Evolutionary conservation across 1,140 invertebrate species (phyloP).

Genomic region (Drosophila fuyamai): DNA sequence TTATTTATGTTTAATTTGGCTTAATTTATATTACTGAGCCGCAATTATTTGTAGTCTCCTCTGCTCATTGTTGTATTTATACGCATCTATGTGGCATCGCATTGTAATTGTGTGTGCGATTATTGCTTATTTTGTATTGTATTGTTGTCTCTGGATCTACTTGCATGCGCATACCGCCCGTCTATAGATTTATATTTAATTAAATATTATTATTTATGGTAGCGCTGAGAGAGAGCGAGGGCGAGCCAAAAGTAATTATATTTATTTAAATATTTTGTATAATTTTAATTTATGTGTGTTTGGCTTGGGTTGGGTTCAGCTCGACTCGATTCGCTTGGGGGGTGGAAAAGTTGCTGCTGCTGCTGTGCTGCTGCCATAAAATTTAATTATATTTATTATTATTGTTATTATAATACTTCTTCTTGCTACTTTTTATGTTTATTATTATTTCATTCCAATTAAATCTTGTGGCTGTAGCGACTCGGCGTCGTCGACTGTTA

Average conservation of each 20-base stretch:
- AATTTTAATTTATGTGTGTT: conserved; percentile 49
- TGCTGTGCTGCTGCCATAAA: conserved; percentile 50
- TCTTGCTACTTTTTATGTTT: conserved; percentile 71
- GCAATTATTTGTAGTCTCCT: conserved; percentile 59
- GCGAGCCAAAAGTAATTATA: conserved; percentile 64
- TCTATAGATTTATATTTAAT: conserved; percentile 77
- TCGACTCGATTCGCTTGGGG: neutral
- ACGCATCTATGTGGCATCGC: conserved; percentile 16
- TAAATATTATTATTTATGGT: conserved; percentile 83
- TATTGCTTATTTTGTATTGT: conserved; percentile 67
- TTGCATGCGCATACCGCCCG: conserved; percentile 38
- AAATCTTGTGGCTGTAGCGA: conserved; percentile 66
- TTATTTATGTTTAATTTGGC: conserved; percentile 70
- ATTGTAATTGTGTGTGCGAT: conserved; percentile 45
- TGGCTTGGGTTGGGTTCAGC: neutral
- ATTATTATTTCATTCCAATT: conserved; percentile 83
- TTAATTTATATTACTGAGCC: conserved; percentile 69
- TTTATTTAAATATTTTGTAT: conserved; percentile 74
- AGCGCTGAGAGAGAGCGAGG: conserved; percentile 17
- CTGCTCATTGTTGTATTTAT: conserved; percentile 26
- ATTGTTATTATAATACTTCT: conserved; percentile 75
- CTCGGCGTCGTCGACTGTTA: conserved; percentile 40
- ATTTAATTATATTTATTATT: conserved; percentile 84
- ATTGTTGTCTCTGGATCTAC: conserved; percentile 52
- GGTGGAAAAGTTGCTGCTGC: conserved; percentile 32